Conservation (phyloP, 2,797 vertebrate genomes). For the Xenopus petersii region DNA sequence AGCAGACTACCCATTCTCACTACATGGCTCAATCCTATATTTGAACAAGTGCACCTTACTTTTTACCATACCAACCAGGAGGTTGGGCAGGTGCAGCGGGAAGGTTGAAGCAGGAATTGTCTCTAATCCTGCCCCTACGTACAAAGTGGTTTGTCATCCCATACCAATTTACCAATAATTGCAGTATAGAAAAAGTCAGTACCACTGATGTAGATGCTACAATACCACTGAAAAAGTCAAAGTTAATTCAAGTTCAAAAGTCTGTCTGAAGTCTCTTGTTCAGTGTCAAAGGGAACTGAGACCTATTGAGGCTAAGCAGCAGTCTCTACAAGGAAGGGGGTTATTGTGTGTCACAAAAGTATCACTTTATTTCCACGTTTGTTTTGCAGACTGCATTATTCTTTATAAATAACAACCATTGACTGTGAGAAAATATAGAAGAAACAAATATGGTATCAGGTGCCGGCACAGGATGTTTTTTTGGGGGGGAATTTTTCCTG, state of each 20-base stretch:
- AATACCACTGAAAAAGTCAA: background rate
- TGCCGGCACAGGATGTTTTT: conserved; percentile 70
- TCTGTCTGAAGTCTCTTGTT: conserved; percentile 12
- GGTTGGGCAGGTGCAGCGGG: too few relatives aligned
- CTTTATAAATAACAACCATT: conserved; percentile 67
- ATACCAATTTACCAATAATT: too few relatives aligned
- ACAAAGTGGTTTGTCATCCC: too few relatives aligned
- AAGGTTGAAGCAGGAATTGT: too few relatives aligned
- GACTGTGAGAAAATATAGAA: conserved; percentile 63
- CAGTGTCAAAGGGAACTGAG: background rate
- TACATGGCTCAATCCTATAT: too few relatives aligned
- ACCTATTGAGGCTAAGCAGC: conserved; percentile 20
- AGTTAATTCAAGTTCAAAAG: background rate
- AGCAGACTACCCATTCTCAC: too few relatives aligned
- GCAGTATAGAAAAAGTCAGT: too few relatives aligned
- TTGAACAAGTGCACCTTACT: too few relatives aligned
- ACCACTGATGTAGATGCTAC: background rate
- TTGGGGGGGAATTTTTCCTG: conserved; percentile 61
- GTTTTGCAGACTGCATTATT: conserved; percentile 39
- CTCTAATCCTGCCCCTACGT: too few relatives aligned
- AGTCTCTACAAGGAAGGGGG: conserved; percentile 10
- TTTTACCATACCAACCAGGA: too few relatives aligned
- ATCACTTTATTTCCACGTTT: conserved; percentile 27
- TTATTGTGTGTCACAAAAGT: conserved; percentile 52
- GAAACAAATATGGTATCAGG: conserved; percentile 55